A percentile compares a stretch with the other conserved stretches of the same genome.
Evolutionary conservation across 1,140 invertebrate genomes (phyloP).

Genomic region (Trichomalopsis sarcophagae): DNA sequence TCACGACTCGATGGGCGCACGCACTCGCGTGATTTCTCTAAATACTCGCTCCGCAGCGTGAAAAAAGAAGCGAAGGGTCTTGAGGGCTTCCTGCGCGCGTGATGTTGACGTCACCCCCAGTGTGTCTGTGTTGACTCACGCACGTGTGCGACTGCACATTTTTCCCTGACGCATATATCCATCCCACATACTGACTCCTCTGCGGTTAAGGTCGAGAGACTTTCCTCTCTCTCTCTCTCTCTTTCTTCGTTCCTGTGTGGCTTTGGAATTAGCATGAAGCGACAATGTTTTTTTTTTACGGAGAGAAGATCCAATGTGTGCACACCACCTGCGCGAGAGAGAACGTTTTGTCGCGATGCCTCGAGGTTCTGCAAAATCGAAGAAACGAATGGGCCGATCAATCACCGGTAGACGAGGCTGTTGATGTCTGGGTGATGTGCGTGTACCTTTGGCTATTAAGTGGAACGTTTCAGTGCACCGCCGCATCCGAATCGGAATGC

Average conservation of each 20-base stretch:
- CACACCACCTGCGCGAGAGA: too few species aligned
- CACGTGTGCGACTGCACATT: background rate
- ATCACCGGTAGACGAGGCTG: background rate
- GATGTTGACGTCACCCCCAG: background rate
- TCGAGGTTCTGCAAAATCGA: background rate
- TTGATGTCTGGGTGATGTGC: background rate
- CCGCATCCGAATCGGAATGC: background rate
- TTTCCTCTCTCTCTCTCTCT: background rate
- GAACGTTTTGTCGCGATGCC: too few species aligned
- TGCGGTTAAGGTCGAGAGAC: slow-evolving; percentile 29
- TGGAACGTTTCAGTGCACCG: background rate
- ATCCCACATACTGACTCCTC: background rate
- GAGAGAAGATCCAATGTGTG: background rate
- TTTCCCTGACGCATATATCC: background rate
- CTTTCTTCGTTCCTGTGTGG: background rate
- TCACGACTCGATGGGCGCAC: slow-evolving; percentile 34
- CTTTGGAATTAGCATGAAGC: background rate
- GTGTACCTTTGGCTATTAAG: background rate
- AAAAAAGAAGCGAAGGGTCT: background rate
- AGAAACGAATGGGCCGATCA: background rate
- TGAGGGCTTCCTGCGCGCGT: slow-evolving; percentile 10
- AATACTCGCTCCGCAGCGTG: background rate
- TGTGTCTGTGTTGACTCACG: background rate
- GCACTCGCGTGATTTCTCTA: slow-evolving; percentile 40
- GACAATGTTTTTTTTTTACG: background rate